These are phyloP conservation scores for Chondrosia reniformis DNA, from an alignment of 37 sponge, comb jelly and placozoan genomes.

Conservation along the genomic window DNA sequence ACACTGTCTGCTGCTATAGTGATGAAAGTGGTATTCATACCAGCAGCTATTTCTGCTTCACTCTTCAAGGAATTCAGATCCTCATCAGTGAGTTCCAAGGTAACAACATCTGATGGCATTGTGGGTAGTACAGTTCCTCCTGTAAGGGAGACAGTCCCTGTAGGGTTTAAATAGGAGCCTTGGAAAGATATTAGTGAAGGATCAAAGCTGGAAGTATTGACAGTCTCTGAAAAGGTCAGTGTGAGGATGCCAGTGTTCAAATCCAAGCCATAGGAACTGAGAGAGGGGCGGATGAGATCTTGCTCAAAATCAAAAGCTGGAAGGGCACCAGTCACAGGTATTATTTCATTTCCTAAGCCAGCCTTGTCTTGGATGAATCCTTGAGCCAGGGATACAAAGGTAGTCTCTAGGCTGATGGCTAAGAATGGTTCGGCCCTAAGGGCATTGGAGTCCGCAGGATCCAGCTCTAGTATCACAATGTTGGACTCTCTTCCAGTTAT, in stretches of 20 bases:
- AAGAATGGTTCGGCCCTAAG: slow-evolving; percentile 52
- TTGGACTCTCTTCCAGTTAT: neutral
- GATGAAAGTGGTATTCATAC: slow-evolving; percentile 56
- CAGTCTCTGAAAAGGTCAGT: slow-evolving; percentile 81
- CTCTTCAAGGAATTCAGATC: slow-evolving; percentile 61
- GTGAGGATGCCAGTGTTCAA: slow-evolving; percentile 44
- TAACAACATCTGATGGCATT: slow-evolving; percentile 24
- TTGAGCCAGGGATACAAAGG: slow-evolving; percentile 39
- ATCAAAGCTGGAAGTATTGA: slow-evolving; percentile 57
- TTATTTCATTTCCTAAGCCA: slow-evolving; percentile 40
- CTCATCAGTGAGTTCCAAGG: slow-evolving; percentile 28
- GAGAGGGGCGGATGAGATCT: slow-evolving; percentile 63
- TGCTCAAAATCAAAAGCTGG: slow-evolving; percentile 54
- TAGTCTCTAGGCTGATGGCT: slow-evolving; percentile 46
- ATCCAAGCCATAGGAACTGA: slow-evolving; percentile 40
- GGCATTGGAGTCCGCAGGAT: slow-evolving; percentile 49
- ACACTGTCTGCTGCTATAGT: slow-evolving; percentile 72
- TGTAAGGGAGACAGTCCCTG: slow-evolving; percentile 44
- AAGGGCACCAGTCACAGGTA: slow-evolving; percentile 25
- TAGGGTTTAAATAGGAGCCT: neutral
- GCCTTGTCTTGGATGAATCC: slow-evolving; percentile 56
- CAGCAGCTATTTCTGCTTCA: slow-evolving; percentile 34
- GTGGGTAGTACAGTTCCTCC: slow-evolving; percentile 40
- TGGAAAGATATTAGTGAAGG: slow-evolving; percentile 61
- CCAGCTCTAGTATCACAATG: slow-evolving; percentile 38